phyloP scores from a whole-genome alignment of 2,113 vertebrate genomes.

The Herpetotheres cachinnans region DNA sequence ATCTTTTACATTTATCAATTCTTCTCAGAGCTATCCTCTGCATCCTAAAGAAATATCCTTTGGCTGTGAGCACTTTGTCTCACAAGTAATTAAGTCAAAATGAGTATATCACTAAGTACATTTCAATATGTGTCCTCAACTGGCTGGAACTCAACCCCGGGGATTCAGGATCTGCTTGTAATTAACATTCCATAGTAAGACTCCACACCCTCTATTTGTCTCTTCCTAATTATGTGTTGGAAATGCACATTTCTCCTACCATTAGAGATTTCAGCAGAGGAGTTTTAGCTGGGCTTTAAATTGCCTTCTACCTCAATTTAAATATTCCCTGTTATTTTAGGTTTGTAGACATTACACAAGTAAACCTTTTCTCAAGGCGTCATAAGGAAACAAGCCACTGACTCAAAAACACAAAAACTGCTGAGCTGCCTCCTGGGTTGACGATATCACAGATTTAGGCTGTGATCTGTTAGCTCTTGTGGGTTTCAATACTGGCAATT shows the following conservation, averaged over 20 bases:
- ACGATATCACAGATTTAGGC: constrained; percentile 47
- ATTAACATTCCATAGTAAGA: constrained; percentile 67
- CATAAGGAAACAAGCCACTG: constrained; percentile 35
- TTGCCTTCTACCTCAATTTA: constrained; percentile 60
- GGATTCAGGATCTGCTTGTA: constrained; percentile 63
- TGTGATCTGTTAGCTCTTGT: constrained; percentile 58
- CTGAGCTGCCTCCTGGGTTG: constrained; percentile 8
- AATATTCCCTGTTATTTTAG: constrained; percentile 68
- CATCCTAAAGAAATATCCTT: constrained; percentile 46
- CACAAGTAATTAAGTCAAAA: constrained; percentile 41
- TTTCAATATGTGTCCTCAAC: constrained; percentile 37
- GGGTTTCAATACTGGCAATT: constrained; percentile 56
- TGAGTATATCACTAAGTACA: constrained; percentile 12
- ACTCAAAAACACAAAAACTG: background rate
- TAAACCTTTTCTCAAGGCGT: constrained; percentile 68
- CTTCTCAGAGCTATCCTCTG: background rate
- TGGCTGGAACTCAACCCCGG: constrained; percentile 5
- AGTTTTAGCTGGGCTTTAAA: constrained; percentile 62
- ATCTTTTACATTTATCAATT: constrained; percentile 9
- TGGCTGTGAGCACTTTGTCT: background rate
- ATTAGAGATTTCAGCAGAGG: constrained; percentile 54
- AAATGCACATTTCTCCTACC: constrained; percentile 45
- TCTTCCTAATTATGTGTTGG: constrained; percentile 60
- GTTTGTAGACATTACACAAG: constrained; percentile 67
- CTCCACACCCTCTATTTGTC: constrained; percentile 60